Evolutionary conservation across 2,113 vertebrate species (phyloP).

Genomic region (Cranoglanis bouderius): DNA sequence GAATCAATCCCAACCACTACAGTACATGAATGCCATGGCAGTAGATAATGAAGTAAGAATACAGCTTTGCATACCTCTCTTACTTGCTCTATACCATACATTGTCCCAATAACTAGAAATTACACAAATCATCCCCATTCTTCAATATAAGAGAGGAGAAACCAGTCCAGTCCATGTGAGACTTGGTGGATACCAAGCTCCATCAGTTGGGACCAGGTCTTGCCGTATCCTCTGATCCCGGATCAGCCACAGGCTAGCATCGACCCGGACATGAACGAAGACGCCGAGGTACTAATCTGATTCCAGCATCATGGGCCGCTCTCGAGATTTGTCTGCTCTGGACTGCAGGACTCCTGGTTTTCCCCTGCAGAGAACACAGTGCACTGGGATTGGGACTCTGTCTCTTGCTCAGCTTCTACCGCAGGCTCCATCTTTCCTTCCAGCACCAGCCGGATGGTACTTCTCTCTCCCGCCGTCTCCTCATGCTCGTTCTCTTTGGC

Average conservation of each 20-base stretch:
- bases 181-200: neutral
- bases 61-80: neutral
- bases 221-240: conserved; percentile 20
- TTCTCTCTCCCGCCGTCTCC: conserved; percentile 41
- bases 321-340: neutral
- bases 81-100: conserved; percentile 24
- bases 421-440: conserved; percentile 49
- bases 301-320: conserved; percentile 43
- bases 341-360: conserved; percentile 29
- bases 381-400: conserved; percentile 17
- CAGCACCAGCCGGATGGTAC: conserved; percentile 71
- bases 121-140: conserved; percentile 29
- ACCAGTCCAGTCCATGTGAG: neutral
- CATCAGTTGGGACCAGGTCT: conserved; percentile 6
- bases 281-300: neutral
- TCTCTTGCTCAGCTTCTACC: conserved; percentile 3
- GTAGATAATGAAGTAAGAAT: conserved; percentile 20
- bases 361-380: neutral
- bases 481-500: conserved; percentile 65
- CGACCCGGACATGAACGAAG: neutral
- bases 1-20: conserved; percentile 18
- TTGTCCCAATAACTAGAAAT: conserved; percentile 32
- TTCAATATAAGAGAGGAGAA: conserved; percentile 8
- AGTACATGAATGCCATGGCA: conserved; percentile 1
- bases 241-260: conserved; percentile 15